Base-by-base conservation (phyloP, 2,888 invertebrate species). In the Pedicia rivosa region DNA sequence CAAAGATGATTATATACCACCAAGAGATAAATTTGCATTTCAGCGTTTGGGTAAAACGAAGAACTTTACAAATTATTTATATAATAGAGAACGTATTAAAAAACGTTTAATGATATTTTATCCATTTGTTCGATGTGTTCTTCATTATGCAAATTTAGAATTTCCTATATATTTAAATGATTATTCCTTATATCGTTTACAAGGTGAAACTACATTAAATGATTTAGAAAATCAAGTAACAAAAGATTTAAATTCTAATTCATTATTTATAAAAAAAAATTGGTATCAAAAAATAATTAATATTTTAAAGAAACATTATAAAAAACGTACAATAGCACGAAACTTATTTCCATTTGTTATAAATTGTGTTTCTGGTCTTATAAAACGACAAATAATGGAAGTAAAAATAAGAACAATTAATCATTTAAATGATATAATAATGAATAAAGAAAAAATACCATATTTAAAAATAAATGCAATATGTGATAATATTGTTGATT, bases 341-440 rank as follows among this genome's bases (percentile, higher is more conserved):
- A 49, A 53, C 38, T 49, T 51, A 9, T 55, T 59, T 52, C 47
- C 50, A 7, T 52, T 52, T 13, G 50, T 62, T 8, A 57, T 64
- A 45, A 45, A 46, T 7, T 66, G 63, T 28, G 52, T 64, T 2
- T 64, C 63, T 40, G 63, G 59, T 17, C 52, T 74, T 2, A 62
- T 74, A 39, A 63, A 66, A 26, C 65, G 69, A 47, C 72, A 76
- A 55, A 67, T 83, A 46, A 71, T 75, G 46, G 70, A 73, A 47
- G 50, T 76, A 22, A 74, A 81, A 64, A 68, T 73, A 35, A 63
- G 68, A 36, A 78, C 80, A 6, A 70, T 82, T 31, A 62, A 72
- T 29, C 66, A 72, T 43, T 58, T 82, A 6, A 65, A 75, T 40
- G 61, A 68, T 2, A 56, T 66, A 6, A 64, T 77, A 8, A 59